These are phyloP conservation scores for Botia kubotai DNA, from an alignment of 2,797 vertebrate species.

Conservation along the genomic window DNA sequence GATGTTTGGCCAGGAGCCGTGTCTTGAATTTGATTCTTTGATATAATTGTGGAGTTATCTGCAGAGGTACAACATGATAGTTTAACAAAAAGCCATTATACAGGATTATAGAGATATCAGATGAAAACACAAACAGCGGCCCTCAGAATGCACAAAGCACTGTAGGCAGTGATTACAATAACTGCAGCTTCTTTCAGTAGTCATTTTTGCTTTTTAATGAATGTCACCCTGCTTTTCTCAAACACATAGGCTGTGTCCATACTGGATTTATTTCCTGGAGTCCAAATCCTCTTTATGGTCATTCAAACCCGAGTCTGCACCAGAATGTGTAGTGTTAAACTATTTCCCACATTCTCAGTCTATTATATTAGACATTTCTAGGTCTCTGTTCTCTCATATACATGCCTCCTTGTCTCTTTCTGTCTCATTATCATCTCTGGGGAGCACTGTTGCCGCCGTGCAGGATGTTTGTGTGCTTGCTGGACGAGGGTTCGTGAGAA, in stretches of 20 bases:
- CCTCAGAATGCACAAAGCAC: neutral
- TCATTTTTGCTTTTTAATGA: too few species aligned
- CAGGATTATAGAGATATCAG: neutral
- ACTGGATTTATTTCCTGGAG: neutral
- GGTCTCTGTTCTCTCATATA: slow-evolving; percentile 2
- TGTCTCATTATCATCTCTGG: slow-evolving; percentile 41
- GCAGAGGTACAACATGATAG: neutral
- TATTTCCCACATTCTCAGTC: neutral
- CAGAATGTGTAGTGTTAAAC: neutral
- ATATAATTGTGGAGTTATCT: neutral
- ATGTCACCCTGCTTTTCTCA: too few species aligned
- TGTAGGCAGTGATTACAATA: neutral
- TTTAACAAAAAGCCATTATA: slow-evolving; percentile 13
- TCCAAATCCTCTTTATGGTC: neutral
- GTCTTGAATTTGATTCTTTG: neutral
- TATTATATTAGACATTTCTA: neutral
- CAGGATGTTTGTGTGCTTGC: slow-evolving; percentile 25
- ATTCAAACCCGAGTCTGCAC: neutral
- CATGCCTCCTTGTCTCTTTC: slow-evolving; percentile 11
- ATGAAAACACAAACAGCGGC: neutral
- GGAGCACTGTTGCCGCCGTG: slow-evolving; percentile 40
- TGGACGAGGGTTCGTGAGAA: slow-evolving; percentile 31
- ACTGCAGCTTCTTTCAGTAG: too few species aligned
- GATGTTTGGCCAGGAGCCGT: neutral
- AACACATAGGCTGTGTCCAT: too few species aligned